Percentiles rank a stretch among this genome's conserved stretches.
Evolutionary conservation across 92 coral and sea anemone genomes (phyloP).

Genomic region (Montipora capitata): DNA sequence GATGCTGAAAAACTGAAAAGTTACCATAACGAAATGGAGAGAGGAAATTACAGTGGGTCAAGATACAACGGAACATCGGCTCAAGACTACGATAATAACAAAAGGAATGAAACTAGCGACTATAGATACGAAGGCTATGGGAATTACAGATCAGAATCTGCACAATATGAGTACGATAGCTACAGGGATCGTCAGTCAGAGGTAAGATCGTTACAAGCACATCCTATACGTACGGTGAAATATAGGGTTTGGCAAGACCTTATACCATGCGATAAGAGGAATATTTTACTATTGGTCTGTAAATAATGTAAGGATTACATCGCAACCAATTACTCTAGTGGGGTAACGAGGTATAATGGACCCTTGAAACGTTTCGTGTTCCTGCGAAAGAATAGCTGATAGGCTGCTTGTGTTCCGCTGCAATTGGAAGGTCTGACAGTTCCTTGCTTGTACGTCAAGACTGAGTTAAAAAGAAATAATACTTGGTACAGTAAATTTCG

Average conservation of each 20-base stretch:
- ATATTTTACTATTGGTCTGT: neutral
- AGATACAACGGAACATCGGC: neutral
- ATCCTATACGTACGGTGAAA: too few species aligned
- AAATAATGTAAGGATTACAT: neutral
- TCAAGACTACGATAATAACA: neutral
- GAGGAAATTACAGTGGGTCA: neutral
- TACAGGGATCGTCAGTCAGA: constrained; percentile 9
- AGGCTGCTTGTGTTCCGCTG: neutral
- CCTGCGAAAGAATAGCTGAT: neutral
- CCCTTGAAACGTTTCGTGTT: too few species aligned
- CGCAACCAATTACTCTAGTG: neutral
- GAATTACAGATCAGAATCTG: constrained; percentile 6
- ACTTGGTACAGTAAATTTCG: too few species aligned
- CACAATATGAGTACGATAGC: constrained; percentile 9
- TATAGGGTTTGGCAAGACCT: too few species aligned
- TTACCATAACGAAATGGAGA: constrained; percentile 20
- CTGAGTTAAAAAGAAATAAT: too few species aligned
- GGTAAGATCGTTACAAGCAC: neutral
- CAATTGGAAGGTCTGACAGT: neutral
- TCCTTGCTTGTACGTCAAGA: too few species aligned
- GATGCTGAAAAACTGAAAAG: neutral
- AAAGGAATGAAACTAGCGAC: neutral
- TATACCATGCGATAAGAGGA: neutral
- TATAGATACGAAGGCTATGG: constrained; percentile 21
- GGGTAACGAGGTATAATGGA: too few species aligned